These are phyloP conservation scores for Eupithecia pulchellata DNA, from an alignment of 2,888 invertebrate genomes.

Conservation along the genomic window DNA sequence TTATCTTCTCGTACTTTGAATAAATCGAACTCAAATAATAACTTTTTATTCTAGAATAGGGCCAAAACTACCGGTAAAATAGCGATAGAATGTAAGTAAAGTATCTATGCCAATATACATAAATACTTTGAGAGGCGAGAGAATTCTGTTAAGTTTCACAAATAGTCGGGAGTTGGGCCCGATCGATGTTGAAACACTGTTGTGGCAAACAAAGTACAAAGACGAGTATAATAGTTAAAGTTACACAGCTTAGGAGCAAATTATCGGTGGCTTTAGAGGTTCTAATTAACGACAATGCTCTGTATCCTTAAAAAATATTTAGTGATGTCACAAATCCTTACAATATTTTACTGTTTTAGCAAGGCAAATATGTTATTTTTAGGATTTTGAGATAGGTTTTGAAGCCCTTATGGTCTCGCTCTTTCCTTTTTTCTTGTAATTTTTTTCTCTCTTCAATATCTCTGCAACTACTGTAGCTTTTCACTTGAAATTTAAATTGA, in stretches of 20 bases:
- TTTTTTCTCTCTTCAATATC: too few relatives aligned
- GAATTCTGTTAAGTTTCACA: slow-evolving; percentile 48
- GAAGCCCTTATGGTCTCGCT: too few relatives aligned
- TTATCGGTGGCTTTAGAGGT: background rate
- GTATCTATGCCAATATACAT: background rate
- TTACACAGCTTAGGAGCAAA: background rate
- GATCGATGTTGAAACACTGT: slow-evolving; percentile 49
- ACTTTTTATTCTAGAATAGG: background rate
- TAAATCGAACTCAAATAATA: background rate
- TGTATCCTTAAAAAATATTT: too few relatives aligned
- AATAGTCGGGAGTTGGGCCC: slow-evolving; percentile 38
- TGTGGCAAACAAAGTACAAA: slow-evolving; percentile 9
- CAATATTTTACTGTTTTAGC: too few relatives aligned
- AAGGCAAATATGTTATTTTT: too few relatives aligned
- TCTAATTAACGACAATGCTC: background rate
- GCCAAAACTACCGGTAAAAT: background rate
- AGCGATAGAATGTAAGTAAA: background rate
- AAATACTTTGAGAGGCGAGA: too few relatives aligned
- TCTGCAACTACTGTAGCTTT: too few relatives aligned
- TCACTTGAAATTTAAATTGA: too few relatives aligned
- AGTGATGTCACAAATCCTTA: too few relatives aligned
- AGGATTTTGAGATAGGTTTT: too few relatives aligned
- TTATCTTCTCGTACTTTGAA: background rate
- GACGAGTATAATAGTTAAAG: background rate
- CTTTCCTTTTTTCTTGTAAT: too few relatives aligned